Evolutionary conservation across 2,113 vertebrate genomes (phyloP).

Genomic region (Oreotrochilus melanogaster): DNA sequence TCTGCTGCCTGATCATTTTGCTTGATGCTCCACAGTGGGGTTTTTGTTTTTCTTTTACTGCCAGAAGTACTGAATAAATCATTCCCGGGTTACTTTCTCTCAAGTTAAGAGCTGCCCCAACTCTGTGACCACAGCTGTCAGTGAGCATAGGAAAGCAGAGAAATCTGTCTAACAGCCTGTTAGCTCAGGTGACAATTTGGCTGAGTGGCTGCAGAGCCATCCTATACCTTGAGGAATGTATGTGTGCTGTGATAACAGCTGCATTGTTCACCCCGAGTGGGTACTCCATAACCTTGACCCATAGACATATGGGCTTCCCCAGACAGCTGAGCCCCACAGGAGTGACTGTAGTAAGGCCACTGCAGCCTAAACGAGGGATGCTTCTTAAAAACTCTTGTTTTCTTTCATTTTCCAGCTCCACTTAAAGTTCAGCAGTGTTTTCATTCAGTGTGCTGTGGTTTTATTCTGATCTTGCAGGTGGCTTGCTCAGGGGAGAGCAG

Average conservation of each 20-base stretch:
- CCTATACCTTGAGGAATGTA: background rate
- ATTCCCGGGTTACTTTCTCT: conserved; percentile 3
- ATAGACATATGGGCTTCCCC: background rate
- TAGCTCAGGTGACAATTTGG: conserved; percentile 9
- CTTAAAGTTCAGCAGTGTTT: background rate
- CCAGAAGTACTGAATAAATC: conserved; percentile 44
- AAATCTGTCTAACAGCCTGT: conserved; percentile 2
- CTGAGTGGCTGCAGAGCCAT: conserved; percentile 5
- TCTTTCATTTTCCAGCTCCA: background rate
- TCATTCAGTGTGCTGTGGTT: background rate
- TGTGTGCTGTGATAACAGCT: background rate
- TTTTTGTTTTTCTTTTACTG: background rate
- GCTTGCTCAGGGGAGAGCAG: background rate
- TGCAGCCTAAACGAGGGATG: background rate
- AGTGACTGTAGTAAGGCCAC: background rate
- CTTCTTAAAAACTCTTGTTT: background rate
- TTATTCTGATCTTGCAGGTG: background rate
- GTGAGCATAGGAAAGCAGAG: background rate
- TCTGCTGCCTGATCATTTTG: background rate
- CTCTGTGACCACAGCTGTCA: background rate
- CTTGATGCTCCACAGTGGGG: background rate
- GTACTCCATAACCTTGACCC: background rate
- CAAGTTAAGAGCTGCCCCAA: conserved; percentile 34
- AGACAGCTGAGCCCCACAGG: background rate
- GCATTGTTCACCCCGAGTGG: background rate